Evolutionary conservation across 2,113 vertebrate species (phyloP).

Genomic region (Oryzias celebensis): DNA sequence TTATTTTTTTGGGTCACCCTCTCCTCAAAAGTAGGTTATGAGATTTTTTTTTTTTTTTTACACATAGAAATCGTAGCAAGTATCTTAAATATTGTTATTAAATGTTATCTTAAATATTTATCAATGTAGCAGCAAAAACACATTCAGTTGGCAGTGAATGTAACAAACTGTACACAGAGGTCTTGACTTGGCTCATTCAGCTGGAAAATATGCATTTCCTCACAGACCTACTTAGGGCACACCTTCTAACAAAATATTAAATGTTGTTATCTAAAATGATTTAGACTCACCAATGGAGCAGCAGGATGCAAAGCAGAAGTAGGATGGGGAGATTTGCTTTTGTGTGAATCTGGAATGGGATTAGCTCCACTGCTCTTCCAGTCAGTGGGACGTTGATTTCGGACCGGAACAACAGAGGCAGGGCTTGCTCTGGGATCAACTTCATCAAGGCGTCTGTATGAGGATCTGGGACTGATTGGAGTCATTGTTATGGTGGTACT

Average conservation of each 20-base stretch:
- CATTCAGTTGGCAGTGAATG: constrained; percentile 7
- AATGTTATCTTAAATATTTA: constrained; percentile 14
- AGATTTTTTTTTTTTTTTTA: too few relatives aligned
- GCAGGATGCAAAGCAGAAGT: constrained; percentile 36
- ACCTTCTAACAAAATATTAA: constrained; percentile 9
- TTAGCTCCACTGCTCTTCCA: constrained; percentile 76
- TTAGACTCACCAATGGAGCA: constrained; percentile 58
- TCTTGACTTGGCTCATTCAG: not conserved
- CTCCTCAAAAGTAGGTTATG: constrained; percentile 25
- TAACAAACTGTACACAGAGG: constrained; percentile 12
- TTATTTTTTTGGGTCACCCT: constrained; percentile 35
- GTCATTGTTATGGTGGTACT: constrained; percentile 15
- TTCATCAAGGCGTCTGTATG: constrained; percentile 10
- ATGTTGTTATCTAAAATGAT: constrained; percentile 19
- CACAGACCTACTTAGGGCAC: constrained; percentile 5
- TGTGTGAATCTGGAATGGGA: constrained; percentile 76
- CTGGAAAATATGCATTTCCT: not conserved
- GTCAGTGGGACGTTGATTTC: constrained; percentile 44
- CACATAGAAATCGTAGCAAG: too few relatives aligned
- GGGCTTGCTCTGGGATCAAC: constrained; percentile 45
- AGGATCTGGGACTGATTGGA: constrained; percentile 29
- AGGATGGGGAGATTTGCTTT: constrained; percentile 39
- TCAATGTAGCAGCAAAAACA: constrained; percentile 1
- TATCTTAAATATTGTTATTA: not conserved
- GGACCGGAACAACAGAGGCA: constrained; percentile 40